Conservation (phyloP, 2,888 invertebrate species). For the Eudasyphora cyanicolor region DNA sequence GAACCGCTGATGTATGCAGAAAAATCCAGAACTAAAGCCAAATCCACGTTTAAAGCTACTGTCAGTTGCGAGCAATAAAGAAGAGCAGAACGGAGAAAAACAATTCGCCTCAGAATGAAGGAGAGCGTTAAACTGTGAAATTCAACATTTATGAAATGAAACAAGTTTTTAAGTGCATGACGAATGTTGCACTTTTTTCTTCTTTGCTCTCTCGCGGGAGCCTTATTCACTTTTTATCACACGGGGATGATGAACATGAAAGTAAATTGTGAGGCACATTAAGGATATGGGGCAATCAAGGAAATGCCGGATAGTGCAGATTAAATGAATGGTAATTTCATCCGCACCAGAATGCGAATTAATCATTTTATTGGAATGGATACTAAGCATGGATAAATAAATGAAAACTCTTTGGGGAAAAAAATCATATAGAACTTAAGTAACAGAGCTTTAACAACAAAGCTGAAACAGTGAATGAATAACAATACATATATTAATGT, state of each 20-base stretch:
- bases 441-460: too few relatives aligned
- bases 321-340: too few relatives aligned
- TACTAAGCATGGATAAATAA: too few relatives aligned
- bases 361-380: too few relatives aligned
- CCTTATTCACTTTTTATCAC: not conserved
- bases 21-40: not conserved
- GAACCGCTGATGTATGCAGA: slow-evolving; percentile 12
- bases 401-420: too few relatives aligned
- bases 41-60: not conserved
- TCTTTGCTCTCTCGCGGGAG: not conserved
- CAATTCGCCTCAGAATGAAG: slow-evolving; percentile 4
- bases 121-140: slow-evolving; percentile 24
- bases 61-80: not conserved
- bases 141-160: slow-evolving; percentile 26
- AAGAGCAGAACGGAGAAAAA: not conserved
- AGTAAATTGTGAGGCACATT: not conserved
- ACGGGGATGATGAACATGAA: not conserved
- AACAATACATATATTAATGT: too few relatives aligned
- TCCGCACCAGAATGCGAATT: too few relatives aligned
- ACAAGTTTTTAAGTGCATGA: slow-evolving; percentile 21
- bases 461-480: too few relatives aligned
- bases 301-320: too few relatives aligned
- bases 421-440: too few relatives aligned
- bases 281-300: not conserved
- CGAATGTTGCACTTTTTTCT: not conserved